Evolutionary conservation across 2,113 vertebrate species (phyloP).

Genomic region (Petroica traversi): DNA sequence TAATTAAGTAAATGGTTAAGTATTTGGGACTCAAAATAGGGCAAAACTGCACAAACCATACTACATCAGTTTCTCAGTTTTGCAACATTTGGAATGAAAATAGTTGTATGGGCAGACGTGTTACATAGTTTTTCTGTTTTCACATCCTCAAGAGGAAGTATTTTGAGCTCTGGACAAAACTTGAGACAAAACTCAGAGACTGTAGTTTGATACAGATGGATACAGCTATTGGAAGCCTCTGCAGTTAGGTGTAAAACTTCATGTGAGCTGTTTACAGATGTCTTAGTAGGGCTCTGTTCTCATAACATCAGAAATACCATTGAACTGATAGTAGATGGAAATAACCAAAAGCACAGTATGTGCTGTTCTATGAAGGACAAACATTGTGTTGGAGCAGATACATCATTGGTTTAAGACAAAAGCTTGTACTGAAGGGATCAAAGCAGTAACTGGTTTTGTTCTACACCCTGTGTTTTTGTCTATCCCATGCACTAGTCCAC

Average conservation of each 20-base stretch:
- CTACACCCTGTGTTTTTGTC: neutral
- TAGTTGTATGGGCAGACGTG: fast-evolving
- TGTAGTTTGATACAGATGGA: neutral
- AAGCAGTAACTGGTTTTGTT: neutral
- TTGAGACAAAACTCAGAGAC: neutral
- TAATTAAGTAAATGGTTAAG: neutral
- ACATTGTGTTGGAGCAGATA: neutral
- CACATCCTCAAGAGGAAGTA: neutral
- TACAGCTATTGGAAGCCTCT: neutral
- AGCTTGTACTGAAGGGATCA: neutral
- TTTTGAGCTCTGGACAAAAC: neutral
- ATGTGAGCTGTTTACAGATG: neutral
- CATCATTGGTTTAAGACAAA: neutral
- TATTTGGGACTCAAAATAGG: neutral
- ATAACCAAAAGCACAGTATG: neutral
- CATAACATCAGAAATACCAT: neutral
- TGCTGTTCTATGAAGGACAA: neutral
- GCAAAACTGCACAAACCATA: neutral
- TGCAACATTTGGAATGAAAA: neutral
- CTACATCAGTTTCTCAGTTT: neutral
- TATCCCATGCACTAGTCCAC: neutral
- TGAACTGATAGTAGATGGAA: neutral
- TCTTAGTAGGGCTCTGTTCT: neutral
- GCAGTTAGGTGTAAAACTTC: neutral
- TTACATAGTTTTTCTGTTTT: neutral